Percentiles rank a stretch among this genome's conserved stretches.
Evolutionary conservation across 2,888 invertebrate species (phyloP).

Genomic region (Drosophila flavopinicola): DNA sequence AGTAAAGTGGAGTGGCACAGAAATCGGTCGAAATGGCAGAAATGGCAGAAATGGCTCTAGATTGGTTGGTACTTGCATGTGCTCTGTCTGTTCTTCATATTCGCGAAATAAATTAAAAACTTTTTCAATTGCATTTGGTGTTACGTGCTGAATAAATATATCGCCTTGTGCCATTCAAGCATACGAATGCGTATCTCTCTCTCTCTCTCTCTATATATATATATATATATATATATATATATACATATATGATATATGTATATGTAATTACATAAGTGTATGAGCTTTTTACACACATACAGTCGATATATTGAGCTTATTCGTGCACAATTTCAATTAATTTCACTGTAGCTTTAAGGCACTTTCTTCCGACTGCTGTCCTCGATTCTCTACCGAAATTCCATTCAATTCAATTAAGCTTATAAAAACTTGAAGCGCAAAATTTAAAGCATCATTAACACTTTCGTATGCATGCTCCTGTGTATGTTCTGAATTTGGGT

Average conservation of each 20-base stretch:
- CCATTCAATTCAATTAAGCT: conserved; percentile 70
- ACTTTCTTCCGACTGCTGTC: background rate
- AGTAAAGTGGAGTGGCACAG: conserved; percentile 15
- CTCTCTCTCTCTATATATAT: background rate
- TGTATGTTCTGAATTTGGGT: no score
- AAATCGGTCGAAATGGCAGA: background rate
- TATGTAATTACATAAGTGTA: background rate
- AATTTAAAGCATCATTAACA: conserved; percentile 66
- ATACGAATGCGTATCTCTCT: no score
- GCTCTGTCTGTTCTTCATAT: conserved; percentile 43
- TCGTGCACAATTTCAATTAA: conserved; percentile 57
- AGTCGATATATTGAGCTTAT: conserved; percentile 29
- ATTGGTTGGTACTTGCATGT: conserved; percentile 9
- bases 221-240: background rate
- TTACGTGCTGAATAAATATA: conserved; percentile 27
- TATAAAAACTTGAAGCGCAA: conserved; percentile 43
- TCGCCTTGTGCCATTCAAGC: background rate
- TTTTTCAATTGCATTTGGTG: conserved; percentile 64
- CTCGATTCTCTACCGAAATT: conserved; percentile 30
- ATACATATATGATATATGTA: background rate
- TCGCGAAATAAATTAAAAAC: conserved; percentile 65
- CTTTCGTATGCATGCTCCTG: conserved; percentile 38
- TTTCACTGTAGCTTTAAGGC: conserved; percentile 22
- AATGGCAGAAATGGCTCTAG: background rate
- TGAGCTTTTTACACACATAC: background rate